Percentiles rank a stretch among this genome's conserved stretches.
Conservation (phyloP, 2,113 vertebrate species). For the cat (Felis catus) region DNA sequence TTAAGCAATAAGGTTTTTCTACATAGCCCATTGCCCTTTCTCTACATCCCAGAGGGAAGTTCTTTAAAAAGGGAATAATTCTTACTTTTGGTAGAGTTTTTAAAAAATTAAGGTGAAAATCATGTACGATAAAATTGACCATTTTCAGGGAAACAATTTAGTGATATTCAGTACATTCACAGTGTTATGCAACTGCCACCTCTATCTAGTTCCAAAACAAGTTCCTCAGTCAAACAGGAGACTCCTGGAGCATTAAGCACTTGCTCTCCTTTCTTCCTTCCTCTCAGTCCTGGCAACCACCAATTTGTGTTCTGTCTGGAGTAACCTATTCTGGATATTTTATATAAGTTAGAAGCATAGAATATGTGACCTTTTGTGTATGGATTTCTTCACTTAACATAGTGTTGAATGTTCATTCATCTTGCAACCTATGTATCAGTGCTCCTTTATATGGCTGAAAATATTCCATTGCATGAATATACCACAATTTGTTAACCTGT, state of each 20-base stretch:
- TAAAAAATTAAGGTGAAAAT: neutral
- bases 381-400: neutral
- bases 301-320: neutral
- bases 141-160: neutral
- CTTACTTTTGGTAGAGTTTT: neutral
- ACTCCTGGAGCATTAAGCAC: accelerated
- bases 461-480: neutral
- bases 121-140: neutral
- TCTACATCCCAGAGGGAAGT: neutral
- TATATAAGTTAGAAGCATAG: neutral
- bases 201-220: neutral
- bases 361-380: neutral
- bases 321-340: neutral
- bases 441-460: neutral
- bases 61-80: neutral
- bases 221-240: neutral
- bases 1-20: neutral
- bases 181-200: neutral
- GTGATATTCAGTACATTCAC: neutral
- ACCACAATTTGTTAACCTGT: neutral
- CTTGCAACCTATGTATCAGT: neutral
- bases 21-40: neutral
- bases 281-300: neutral
- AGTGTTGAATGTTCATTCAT: neutral
- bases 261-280: neutral